A percentile compares a stretch with the other conserved stretches of the same genome.
Conservation (phyloP, 2,113 vertebrate genomes). For the Poeciliopsis retropinna region DNA sequence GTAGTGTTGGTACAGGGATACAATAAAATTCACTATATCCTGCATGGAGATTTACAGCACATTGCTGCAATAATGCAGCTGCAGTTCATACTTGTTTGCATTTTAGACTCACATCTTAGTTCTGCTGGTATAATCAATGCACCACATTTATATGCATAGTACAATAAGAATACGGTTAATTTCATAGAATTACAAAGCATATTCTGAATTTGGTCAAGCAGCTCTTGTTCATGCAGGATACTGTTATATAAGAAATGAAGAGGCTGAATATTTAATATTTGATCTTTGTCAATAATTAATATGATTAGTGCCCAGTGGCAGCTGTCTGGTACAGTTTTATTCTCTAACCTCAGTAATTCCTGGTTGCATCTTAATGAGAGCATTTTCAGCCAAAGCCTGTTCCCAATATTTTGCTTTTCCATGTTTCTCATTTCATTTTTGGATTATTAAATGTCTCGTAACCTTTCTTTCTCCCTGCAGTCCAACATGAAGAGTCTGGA, state of each 20-base stretch:
- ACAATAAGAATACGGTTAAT: neutral
- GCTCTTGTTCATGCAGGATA: constrained; percentile 13
- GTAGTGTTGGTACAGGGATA: neutral
- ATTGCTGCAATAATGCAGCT: neutral
- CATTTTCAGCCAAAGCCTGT: neutral
- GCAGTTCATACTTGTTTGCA: neutral
- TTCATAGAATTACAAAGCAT: neutral
- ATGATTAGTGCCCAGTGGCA: constrained; percentile 18
- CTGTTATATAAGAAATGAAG: constrained; percentile 12
- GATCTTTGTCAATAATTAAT: constrained; percentile 73
- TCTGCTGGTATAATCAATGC: neutral
- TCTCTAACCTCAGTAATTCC: neutral
- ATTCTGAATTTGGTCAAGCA: constrained; percentile 7
- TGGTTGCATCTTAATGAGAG: neutral
- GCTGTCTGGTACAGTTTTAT: constrained; percentile 7
- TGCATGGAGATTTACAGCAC: neutral
- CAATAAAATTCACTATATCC: no score
- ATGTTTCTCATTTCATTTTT: neutral
- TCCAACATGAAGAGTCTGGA: constrained; percentile 98
- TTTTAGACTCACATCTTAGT: neutral
- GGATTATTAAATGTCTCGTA: neutral
- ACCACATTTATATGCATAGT: neutral
- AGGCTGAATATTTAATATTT: constrained; percentile 62
- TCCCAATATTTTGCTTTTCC: neutral
- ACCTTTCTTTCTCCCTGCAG: constrained; percentile 66